Evolutionary conservation across 2,113 vertebrate species (phyloP).

Genomic region (Paratilapia polleni): DNA sequence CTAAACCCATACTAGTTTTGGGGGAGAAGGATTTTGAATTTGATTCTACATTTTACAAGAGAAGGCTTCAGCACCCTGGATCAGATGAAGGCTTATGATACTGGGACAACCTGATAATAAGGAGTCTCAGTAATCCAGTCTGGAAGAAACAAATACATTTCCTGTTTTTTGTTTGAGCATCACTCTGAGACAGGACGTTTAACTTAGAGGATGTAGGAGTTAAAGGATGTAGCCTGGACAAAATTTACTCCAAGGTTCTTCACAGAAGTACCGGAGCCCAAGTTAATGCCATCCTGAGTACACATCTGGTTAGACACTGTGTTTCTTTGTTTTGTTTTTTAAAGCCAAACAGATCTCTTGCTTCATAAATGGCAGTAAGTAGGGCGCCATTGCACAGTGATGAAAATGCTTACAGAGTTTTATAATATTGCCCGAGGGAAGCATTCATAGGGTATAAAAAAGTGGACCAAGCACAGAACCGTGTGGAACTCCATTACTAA

Average conservation of each 20-base stretch:
- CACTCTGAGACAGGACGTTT: too few relatives aligned
- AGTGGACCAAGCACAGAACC: not conserved
- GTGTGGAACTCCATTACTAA: not conserved
- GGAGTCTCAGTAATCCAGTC: too few relatives aligned
- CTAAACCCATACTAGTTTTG: too few relatives aligned
- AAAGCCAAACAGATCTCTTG: not conserved
- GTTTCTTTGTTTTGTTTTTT: not conserved
- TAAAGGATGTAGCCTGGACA: too few relatives aligned
- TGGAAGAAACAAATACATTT: too few relatives aligned
- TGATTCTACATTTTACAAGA: too few relatives aligned
- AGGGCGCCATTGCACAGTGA: rapidly evolving
- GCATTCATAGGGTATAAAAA: not conserved
- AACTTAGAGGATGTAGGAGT: too few relatives aligned
- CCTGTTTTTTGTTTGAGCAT: too few relatives aligned
- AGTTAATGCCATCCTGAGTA: not conserved
- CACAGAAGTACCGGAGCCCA: not conserved
- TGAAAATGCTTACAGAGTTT: not conserved
- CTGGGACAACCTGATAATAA: too few relatives aligned
- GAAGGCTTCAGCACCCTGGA: too few relatives aligned
- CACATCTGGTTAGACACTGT: not conserved
- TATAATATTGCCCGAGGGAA: not conserved
- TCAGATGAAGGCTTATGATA: too few relatives aligned
- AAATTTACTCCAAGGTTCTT: rapidly evolving
- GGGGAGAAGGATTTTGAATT: too few relatives aligned
- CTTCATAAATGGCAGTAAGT: rapidly evolving